phyloP scores from a whole-genome alignment of 2,113 vertebrate species.

The Caretta caretta region DNA sequence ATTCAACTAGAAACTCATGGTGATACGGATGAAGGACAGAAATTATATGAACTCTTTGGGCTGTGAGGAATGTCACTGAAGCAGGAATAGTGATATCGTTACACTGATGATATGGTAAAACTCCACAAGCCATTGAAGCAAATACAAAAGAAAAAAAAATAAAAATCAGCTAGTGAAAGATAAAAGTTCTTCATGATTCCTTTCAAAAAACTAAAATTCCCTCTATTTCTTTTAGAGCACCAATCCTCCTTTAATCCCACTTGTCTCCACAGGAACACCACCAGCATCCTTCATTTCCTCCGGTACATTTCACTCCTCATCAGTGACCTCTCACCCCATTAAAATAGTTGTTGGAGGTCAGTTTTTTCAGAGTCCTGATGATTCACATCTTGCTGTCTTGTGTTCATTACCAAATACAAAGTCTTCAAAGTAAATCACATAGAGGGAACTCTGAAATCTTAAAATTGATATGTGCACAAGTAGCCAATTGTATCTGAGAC shows the following conservation, averaged over 20 bases:
- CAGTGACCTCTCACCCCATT: neutral
- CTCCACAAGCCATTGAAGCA: conserved; percentile 1
- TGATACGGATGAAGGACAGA: neutral
- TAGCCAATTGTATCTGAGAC: neutral
- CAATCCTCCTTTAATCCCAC: neutral
- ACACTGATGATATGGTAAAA: neutral
- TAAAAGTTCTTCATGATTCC: neutral
- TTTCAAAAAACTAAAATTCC: neutral
- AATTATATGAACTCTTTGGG: neutral
- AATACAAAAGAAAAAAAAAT: neutral
- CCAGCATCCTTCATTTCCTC: neutral
- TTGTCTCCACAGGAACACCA: neutral
- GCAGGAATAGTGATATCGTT: neutral
- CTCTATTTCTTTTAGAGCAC: neutral
- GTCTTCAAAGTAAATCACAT: neutral
- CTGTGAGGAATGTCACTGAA: neutral
- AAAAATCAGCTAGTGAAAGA: neutral
- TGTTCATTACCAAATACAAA: neutral
- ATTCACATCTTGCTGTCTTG: neutral
- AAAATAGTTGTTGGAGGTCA: neutral
- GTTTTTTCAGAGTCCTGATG: neutral
- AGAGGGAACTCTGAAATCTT: neutral
- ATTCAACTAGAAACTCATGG: neutral
- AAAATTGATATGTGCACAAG: neutral
- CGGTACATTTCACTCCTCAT: neutral